Evolutionary conservation across 2,797 vertebrate genomes (phyloP).

Genomic region (Spea hammondii): DNA sequence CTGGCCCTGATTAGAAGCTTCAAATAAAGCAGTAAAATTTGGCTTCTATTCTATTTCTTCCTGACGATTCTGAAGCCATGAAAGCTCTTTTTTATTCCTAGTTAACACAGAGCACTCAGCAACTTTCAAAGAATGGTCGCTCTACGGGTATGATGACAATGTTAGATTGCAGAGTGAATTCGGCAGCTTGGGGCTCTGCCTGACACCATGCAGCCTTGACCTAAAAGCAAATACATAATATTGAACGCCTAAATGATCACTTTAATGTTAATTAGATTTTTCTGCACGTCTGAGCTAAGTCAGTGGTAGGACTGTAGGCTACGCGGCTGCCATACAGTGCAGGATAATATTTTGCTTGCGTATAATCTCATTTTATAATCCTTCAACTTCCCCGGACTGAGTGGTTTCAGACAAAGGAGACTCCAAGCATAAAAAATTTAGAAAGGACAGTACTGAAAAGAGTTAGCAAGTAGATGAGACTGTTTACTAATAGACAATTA

Average conservation of each 20-base stretch:
- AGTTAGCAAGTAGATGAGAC: too few relatives aligned
- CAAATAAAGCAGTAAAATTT: too few relatives aligned
- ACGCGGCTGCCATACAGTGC: constrained; percentile 63
- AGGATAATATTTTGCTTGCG: constrained; percentile 62
- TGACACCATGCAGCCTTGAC: neutral
- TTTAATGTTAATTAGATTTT: constrained; percentile 65
- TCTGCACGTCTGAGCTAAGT: constrained; percentile 56
- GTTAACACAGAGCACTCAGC: too few relatives aligned
- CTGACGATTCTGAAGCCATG: too few relatives aligned
- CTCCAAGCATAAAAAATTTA: constrained; percentile 28
- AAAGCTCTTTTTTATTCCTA: too few relatives aligned
- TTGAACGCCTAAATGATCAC: constrained; percentile 55
- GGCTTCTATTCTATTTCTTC: too few relatives aligned
- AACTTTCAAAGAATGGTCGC: too few relatives aligned
- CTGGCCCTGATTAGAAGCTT: too few relatives aligned
- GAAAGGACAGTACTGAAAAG: constrained; percentile 11
- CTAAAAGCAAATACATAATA: constrained; percentile 51
- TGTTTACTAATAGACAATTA: too few relatives aligned
- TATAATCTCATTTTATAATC: constrained; percentile 63
- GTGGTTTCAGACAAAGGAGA: constrained; percentile 9
- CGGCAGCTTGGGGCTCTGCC: neutral
- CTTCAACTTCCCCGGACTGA: constrained; percentile 48
- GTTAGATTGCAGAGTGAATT: neutral
- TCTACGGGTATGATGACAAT: too few relatives aligned
- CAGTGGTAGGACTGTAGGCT: constrained; percentile 55